Evolutionary conservation across 2,113 vertebrate genomes (phyloP).

Genomic region (Struthidea cinerea): DNA sequence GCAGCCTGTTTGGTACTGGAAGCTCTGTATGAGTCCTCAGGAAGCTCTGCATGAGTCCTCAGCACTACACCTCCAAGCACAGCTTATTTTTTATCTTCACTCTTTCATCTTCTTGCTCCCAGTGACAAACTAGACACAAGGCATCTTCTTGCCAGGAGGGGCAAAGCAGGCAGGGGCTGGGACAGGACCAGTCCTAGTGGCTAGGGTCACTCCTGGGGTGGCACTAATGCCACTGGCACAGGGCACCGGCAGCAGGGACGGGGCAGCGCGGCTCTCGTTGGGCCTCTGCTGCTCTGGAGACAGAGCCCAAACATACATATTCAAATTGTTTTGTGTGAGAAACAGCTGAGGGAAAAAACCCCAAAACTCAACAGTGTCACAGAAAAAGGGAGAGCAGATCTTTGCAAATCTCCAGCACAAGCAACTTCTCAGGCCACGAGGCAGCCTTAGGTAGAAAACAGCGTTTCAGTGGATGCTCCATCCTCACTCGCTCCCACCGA

Average conservation of each 20-base stretch:
- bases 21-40: not conserved
- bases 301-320: not conserved
- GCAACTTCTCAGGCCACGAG: not conserved
- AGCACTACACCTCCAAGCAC: not conserved
- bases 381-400: not conserved
- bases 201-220: not conserved
- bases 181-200: not conserved
- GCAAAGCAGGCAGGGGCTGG: not conserved
- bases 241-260: accelerated
- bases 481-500: not conserved
- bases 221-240: not conserved
- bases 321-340: not conserved
- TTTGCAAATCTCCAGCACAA: not conserved
- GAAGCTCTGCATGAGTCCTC: not conserved
- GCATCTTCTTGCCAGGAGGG: not conserved
- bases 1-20: not conserved
- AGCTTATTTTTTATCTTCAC: not conserved
- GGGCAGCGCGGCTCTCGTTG: accelerated
- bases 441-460: not conserved
- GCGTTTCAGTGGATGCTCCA: not conserved
- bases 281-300: not conserved
- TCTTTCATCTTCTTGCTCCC: not conserved
- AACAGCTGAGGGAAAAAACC: not conserved
- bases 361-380: not conserved
- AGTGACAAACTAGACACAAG: not conserved